A percentile compares a stretch with the other conserved stretches of the same genome.
These are phyloP conservation scores for Seira musarum DNA, from an alignment of 2,888 invertebrate species.

Conservation along the genomic window DNA sequence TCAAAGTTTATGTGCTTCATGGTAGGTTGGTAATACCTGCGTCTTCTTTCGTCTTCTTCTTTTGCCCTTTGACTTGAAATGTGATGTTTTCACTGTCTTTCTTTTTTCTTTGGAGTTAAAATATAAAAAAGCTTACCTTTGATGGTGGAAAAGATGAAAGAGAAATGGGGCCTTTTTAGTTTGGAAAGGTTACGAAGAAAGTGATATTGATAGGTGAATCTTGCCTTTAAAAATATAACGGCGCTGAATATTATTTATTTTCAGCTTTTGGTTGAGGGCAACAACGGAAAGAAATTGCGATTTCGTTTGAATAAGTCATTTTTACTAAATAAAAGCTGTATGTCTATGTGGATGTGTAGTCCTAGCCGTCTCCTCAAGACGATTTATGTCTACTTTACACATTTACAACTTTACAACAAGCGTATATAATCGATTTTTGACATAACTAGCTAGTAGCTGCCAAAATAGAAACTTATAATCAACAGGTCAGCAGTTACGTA, in stretches of 20 bases:
- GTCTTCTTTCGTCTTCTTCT: slow-evolving; percentile 47
- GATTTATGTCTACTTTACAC: no score
- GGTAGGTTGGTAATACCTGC: slow-evolving; percentile 22
- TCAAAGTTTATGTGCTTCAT: neutral
- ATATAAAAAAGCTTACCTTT: slow-evolving; percentile 56
- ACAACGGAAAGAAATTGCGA: neutral
- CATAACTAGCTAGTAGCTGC: no score
- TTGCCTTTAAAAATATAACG: slow-evolving; percentile 5
- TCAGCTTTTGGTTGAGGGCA: neutral
- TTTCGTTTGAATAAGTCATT: no score
- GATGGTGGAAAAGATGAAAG: slow-evolving; percentile 66
- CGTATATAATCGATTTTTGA: no score
- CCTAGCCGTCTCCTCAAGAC: no score
- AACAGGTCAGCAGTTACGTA: no score
- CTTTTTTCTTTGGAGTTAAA: slow-evolving; percentile 53
- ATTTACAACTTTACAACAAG: no score
- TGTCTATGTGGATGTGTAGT: no score
- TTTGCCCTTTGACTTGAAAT: slow-evolving; percentile 54
- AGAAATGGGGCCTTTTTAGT: slow-evolving; percentile 62
- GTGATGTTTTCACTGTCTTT: slow-evolving; percentile 62
- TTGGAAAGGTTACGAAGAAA: slow-evolving; percentile 44
- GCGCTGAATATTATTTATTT: neutral
- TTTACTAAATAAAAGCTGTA: no score
- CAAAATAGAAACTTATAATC: no score
- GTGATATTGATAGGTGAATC: slow-evolving; percentile 67